A percentile compares a stretch with the other conserved stretches of the same genome.
phyloP scores from a whole-genome alignment of 2,113 vertebrate genomes.

The Catharus minimus region DNA sequence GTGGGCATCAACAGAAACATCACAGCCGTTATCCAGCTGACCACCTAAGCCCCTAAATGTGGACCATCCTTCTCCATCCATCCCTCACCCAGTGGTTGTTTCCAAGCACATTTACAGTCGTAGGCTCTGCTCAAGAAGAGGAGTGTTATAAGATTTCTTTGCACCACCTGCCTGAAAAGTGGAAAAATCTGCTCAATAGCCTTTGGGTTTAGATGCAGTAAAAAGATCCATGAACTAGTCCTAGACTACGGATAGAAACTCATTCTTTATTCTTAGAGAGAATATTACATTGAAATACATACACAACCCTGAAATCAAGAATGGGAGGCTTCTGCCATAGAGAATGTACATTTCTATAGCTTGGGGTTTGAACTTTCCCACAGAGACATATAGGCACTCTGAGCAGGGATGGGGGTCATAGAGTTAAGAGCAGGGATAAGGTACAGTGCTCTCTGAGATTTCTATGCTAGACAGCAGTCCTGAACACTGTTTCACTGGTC shows the following conservation, averaged over 20 bases:
- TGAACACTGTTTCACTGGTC: background rate
- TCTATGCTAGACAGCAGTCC: background rate
- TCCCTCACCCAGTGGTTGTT: background rate
- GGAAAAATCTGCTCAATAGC: background rate
- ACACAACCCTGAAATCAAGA: background rate
- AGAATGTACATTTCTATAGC: background rate
- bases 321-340: background rate
- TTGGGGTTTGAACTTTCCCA: background rate
- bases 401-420: background rate
- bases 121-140: background rate
- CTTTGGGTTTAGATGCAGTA: background rate
- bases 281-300: background rate
- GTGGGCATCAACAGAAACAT: background rate
- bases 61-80: background rate
- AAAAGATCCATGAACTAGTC: background rate
- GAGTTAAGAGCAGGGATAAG: background rate
- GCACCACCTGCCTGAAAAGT: background rate
- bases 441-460: fast-evolving
- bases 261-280: background rate
- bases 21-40: background rate
- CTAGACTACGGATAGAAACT: background rate
- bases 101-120: background rate
- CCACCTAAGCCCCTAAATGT: background rate
- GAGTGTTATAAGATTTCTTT: background rate
- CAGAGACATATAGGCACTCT: background rate